Evolutionary conservation across 2,797 vertebrate species (phyloP), one percentile per base, ranked within the genome.

Genomic region (Chaunax sp.): DNA sequence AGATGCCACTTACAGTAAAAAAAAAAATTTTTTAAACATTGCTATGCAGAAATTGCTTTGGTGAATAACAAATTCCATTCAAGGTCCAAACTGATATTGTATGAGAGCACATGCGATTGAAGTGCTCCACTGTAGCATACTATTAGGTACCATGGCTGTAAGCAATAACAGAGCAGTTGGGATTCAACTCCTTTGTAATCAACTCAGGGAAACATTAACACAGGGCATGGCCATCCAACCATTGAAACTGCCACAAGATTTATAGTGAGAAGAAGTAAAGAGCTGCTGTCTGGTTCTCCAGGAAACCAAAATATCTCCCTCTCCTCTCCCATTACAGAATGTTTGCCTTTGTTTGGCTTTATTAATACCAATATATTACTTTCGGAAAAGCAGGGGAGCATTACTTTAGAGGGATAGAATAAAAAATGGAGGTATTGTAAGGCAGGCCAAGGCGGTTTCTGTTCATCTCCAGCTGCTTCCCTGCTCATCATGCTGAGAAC

Each of bases 381-480:
- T 77, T 59, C 77, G 72, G 75, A 75, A 83, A 85, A 81, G 77
- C 77, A 76, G 77, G 65, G 51, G 74, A 74, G 59, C 67, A 81
- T 82, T 82, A 80, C 76, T 82, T 35, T 75, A 67, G 72, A 80
- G 65, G 68, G 69, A 79, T 69, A 61, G 80, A 75, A 88, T 89
- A 89, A 92, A 90, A 92, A 92, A 92, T 91, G 72, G 84, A 90
- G 86, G 86, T 82, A 87, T 91, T 89, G 87, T 85, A 69, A 88
- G 68, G 79, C 81, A 77, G 77, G 78, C 80, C 30, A 38, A 59
- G 83, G 86, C 70, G 52, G 86, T 91, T 93, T 92, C 81, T 86
- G 91, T 93, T 92, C 90, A 92, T 92, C 91, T 90, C 91, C 93
- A 93, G 92, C 93, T 93, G 93, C 90, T 93, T 82, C 90, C 70